These are phyloP conservation scores for Xestia c-nigrum DNA, from an alignment of 2,888 invertebrate species.

Conservation along the genomic window DNA sequence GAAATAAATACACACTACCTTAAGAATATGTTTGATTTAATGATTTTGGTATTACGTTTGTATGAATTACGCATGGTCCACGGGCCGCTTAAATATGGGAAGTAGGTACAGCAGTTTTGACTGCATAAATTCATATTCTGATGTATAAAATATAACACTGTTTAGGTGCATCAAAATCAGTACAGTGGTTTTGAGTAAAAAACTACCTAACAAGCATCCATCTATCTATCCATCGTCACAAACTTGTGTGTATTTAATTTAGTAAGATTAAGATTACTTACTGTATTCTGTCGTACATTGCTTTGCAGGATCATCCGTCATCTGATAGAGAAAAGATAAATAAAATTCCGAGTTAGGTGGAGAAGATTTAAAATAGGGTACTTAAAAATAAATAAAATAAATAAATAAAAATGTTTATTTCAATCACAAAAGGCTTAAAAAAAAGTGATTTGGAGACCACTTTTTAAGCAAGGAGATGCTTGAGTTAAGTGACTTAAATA, in stretches of 20 bases:
- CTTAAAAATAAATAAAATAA: no score
- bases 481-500: no score
- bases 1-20: no score
- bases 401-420: no score
- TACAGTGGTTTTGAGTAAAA: background rate
- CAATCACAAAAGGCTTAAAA: no score
- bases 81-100: background rate
- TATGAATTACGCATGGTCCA: no score
- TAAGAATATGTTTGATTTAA: no score
- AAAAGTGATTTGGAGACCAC: no score
- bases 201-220: background rate
- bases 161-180: background rate
- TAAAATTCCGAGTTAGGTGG: rapidly evolving
- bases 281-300: slow-evolving; percentile 12
- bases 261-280: slow-evolving; percentile 3
- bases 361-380: background rate
- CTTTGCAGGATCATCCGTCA: background rate
- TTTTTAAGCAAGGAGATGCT: no score
- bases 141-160: no score
- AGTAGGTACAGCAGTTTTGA: background rate
- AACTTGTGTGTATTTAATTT: background rate
- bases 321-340: slow-evolving; percentile 12
- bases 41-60: no score
- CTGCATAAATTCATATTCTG: background rate
- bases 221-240: background rate